These are phyloP conservation scores for Lapara coniferarum DNA, from an alignment of 2,888 invertebrate genomes.

Conservation along the genomic window DNA sequence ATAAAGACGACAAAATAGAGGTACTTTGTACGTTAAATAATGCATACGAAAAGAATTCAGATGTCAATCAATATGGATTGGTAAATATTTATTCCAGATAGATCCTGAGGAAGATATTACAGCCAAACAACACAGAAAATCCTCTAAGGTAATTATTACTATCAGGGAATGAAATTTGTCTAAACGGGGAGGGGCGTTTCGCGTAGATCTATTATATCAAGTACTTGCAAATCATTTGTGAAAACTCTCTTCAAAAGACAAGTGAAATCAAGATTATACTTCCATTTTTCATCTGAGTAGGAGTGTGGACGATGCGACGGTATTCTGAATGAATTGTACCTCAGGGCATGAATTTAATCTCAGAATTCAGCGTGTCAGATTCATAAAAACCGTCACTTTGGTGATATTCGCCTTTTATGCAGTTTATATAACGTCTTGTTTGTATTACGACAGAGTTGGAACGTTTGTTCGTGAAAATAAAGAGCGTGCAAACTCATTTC, in stretches of 20 bases:
- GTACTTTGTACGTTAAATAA: not conserved
- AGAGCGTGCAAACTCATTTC: conserved; percentile 14
- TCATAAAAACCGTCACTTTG: conserved; percentile 72
- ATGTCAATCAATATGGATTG: not conserved
- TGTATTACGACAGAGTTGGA: conserved; percentile 46
- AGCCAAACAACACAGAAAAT: not conserved
- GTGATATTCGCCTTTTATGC: conserved; percentile 54
- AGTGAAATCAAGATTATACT: conserved; percentile 75
- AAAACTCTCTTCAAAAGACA: conserved; percentile 60
- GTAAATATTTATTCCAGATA: not conserved
- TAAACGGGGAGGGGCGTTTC: not conserved
- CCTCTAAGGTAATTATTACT: not conserved
- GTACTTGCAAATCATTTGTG: conserved; percentile 42
- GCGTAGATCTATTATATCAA: conserved; percentile 33
- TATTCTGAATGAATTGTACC: conserved; percentile 75
- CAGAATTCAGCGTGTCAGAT: conserved; percentile 73
- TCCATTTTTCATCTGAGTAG: conserved; percentile 73
- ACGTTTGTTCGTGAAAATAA: conserved; percentile 35
- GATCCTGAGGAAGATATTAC: not conserved
- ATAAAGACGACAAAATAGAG: no score
- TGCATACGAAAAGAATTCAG: not conserved
- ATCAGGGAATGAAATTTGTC: not conserved
- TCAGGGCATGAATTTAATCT: conserved; percentile 82
- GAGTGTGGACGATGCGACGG: conserved; percentile 73
- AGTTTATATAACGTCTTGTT: conserved; percentile 52